Evolutionary conservation across 2,888 invertebrate genomes (phyloP).

Genomic region (Ariolimax columbianus): DNA sequence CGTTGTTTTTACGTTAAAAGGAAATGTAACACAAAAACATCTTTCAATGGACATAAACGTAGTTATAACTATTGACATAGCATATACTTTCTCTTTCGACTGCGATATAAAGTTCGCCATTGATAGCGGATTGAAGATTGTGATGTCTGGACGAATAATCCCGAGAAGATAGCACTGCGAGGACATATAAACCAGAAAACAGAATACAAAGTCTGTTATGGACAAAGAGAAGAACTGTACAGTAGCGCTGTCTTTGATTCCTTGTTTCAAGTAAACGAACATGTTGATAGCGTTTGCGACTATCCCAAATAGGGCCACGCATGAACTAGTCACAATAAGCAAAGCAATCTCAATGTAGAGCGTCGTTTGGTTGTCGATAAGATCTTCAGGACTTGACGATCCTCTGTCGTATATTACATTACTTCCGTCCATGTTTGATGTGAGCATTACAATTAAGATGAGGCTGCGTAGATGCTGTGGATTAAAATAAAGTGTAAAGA

Average conservation of each 20-base stretch:
- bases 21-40: constrained; percentile 15
- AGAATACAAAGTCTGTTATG: not conserved
- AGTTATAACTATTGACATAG: not conserved
- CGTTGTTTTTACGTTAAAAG: not conserved
- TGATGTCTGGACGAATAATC: not conserved
- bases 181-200: not conserved
- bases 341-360: not conserved
- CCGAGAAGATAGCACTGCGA: not conserved
- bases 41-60: constrained; percentile 4
- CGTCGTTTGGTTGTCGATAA: not conserved
- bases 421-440: not conserved
- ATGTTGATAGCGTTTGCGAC: constrained; percentile 18
- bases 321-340: not conserved
- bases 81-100: not conserved
- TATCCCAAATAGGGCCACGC: not conserved
- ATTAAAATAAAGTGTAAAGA: no score
- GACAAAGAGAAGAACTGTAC: not conserved
- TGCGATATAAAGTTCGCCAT: not conserved
- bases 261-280: not conserved
- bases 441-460: no score
- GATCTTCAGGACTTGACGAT: not conserved
- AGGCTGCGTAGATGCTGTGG: no score
- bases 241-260: constrained; percentile 19
- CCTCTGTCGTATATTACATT: not conserved
- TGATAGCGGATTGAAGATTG: not conserved